Evolutionary conservation across 2,113 vertebrate genomes (phyloP).

Genomic region (Ciconia maguari): DNA sequence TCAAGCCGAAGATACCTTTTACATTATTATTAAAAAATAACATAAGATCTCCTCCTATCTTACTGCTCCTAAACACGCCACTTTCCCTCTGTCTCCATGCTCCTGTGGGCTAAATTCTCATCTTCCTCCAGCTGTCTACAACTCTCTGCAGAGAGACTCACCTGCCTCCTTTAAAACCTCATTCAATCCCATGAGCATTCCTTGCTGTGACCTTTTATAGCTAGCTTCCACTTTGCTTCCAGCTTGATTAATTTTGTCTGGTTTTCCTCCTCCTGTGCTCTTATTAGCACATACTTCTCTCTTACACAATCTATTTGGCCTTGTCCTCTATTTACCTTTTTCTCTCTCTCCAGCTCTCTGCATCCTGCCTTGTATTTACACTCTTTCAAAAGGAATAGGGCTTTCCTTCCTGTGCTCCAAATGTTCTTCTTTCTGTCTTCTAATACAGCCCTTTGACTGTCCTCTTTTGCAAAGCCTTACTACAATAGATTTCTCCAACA

Average conservation of each 20-base stretch:
- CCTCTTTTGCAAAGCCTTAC: not conserved
- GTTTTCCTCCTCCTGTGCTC: not conserved
- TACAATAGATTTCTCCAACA: not conserved
- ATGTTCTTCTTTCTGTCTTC: not conserved
- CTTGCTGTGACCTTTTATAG: not conserved
- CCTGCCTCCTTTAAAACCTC: not conserved
- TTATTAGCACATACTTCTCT: not conserved
- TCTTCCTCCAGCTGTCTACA: not conserved
- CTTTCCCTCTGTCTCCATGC: not conserved
- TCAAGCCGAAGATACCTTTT: not conserved
- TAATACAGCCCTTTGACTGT: not conserved
- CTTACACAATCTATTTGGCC: not conserved
- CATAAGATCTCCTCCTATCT: not conserved
- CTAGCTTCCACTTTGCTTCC: not conserved
- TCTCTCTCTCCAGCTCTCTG: not conserved
- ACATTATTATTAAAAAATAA: not conserved
- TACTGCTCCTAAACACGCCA: not conserved
- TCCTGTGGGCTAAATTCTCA: not conserved
- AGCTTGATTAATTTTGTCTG: slow-evolving; percentile 22
- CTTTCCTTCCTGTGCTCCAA: not conserved
- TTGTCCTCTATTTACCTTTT: slow-evolving; percentile 12
- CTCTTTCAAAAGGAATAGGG: not conserved
- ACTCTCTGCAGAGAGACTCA: not conserved
- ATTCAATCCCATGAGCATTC: not conserved
- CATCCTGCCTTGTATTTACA: not conserved